Evolutionary conservation across 2,797 vertebrate genomes (phyloP).

Genomic region (Antennarius maculatus): DNA sequence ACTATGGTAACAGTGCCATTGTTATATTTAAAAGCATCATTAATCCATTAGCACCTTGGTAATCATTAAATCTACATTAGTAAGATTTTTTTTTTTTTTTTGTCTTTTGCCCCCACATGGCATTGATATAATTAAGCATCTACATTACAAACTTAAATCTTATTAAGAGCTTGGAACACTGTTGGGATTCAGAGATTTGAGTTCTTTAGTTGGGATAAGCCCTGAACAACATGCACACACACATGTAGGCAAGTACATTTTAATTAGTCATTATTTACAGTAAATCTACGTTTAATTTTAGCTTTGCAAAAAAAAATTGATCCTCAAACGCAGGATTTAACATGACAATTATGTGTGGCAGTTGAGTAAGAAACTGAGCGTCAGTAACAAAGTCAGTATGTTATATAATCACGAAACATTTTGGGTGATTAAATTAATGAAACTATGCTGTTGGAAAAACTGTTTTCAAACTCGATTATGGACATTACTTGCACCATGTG

Average conservation of each 20-base stretch:
- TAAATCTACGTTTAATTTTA: constrained; percentile 28
- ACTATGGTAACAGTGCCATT: constrained; percentile 5
- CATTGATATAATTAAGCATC: constrained; percentile 68
- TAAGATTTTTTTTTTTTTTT: constrained; percentile 42
- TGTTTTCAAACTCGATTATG: constrained; percentile 32
- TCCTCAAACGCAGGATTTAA: constrained; percentile 14
- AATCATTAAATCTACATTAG: constrained; percentile 61
- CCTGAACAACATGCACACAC: constrained; percentile 23
- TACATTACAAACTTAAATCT: constrained; percentile 67
- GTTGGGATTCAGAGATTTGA: constrained; percentile 58
- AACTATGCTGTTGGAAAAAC: constrained; percentile 13
- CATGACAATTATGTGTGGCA: neutral
- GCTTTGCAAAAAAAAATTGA: neutral
- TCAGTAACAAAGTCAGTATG: neutral
- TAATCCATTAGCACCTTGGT: constrained; percentile 43
- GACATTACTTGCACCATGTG: constrained; percentile 36
- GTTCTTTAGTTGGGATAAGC: constrained; percentile 50
- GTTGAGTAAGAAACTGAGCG: neutral
- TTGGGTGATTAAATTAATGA: neutral
- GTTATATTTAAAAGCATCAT: constrained; percentile 25
- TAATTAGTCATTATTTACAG: constrained; percentile 28
- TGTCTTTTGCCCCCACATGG: constrained; percentile 38
- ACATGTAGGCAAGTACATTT: constrained; percentile 15
- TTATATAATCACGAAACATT: constrained; percentile 6
- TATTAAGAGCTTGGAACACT: constrained; percentile 68